These are phyloP conservation scores for Acrocephalus kingi DNA, from an alignment of 2,113 vertebrate species.

Conservation along the genomic window DNA sequence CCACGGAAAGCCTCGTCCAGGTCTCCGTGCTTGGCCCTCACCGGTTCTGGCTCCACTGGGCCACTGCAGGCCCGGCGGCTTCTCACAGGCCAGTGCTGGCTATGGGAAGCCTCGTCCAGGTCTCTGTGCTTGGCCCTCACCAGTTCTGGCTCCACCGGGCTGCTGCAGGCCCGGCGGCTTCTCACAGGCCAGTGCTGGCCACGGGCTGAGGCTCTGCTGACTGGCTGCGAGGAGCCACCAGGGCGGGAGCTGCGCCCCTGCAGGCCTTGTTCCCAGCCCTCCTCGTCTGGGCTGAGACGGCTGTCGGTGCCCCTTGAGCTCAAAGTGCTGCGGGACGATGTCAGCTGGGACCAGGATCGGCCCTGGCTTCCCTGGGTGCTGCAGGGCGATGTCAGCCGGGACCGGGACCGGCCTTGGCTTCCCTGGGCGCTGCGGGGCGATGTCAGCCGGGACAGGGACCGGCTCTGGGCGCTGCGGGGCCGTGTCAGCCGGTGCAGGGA, in stretches of 20 bases:
- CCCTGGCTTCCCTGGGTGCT: not conserved
- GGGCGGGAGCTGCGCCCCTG: not conserved
- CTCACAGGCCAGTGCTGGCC: not conserved
- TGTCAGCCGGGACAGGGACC: rapidly evolving
- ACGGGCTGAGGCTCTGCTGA: not conserved
- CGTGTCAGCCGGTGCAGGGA: not conserved
- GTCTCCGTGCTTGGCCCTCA: too few relatives aligned
- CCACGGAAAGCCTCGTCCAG: rapidly evolving
- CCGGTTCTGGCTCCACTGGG: too few relatives aligned
- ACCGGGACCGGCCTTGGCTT: not conserved
- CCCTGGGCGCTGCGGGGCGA: not conserved
- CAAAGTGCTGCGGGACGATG: not conserved
- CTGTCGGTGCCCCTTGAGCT: not conserved
- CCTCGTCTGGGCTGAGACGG: not conserved
- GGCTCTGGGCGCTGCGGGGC: not conserved
- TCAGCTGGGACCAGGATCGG: not conserved
- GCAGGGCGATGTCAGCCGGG: too few relatives aligned
- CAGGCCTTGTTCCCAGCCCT: rapidly evolving
- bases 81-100: too few relatives aligned
- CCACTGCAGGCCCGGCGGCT: too few relatives aligned
- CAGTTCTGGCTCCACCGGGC: too few relatives aligned
- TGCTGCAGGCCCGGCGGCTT: too few relatives aligned
- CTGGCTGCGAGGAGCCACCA: not conserved
- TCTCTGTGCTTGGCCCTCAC: too few relatives aligned
- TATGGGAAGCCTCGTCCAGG: too few relatives aligned